phyloP scores from a whole-genome alignment of 2,797 vertebrate genomes.

The Scarus forsteni region DNA sequence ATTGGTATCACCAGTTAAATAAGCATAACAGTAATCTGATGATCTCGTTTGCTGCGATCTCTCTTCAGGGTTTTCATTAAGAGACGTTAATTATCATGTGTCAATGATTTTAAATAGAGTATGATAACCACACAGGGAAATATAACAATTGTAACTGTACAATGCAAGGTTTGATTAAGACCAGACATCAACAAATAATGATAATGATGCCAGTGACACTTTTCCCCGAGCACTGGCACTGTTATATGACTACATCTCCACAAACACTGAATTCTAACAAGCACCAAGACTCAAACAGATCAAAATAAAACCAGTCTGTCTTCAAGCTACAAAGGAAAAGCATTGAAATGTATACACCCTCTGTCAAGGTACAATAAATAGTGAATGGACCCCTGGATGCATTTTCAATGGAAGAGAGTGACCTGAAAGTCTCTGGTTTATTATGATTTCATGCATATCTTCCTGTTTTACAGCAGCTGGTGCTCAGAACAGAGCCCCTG shows the following conservation, averaged over 20 bases:
- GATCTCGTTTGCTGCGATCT: background rate
- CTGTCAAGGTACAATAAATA: conserved; percentile 59
- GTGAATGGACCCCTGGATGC: conserved; percentile 46
- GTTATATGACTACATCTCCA: conserved; percentile 6
- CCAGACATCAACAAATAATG: background rate
- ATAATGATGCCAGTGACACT: background rate
- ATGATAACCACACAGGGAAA: background rate
- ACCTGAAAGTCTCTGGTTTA: conserved; percentile 39
- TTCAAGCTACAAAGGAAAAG: conserved; percentile 34
- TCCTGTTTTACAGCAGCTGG: conserved; percentile 29
- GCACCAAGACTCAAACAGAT: conserved; percentile 2
- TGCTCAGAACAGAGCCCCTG: conserved; percentile 30
- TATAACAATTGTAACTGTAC: background rate
- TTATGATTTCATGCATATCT: conserved; percentile 61
- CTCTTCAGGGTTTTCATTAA: background rate
- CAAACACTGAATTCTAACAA: conserved; percentile 12
- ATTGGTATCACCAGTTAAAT: background rate
- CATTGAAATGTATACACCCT: conserved; percentile 36
- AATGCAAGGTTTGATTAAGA: background rate
- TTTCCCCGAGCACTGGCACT: background rate
- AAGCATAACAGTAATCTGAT: background rate
- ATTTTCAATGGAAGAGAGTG: conserved; percentile 33
- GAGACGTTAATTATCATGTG: background rate
- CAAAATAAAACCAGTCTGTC: conserved; percentile 25
- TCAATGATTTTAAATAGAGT: background rate